These are phyloP conservation scores for Herpailurus yagouaroundi DNA, from an alignment of 2,113 vertebrate genomes.

Conservation along the genomic window DNA sequence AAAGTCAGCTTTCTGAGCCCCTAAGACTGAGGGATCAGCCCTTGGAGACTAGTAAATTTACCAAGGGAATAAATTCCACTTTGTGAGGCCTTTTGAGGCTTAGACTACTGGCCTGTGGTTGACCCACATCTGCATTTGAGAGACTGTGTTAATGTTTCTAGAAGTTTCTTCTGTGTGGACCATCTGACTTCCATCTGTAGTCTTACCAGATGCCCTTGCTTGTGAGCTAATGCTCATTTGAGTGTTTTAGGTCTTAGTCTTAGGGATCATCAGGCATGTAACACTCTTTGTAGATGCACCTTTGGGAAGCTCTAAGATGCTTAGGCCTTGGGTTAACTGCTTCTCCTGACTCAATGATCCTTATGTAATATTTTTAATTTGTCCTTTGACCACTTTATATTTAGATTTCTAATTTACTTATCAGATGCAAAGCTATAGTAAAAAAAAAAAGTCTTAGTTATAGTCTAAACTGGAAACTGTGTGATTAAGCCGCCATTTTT, in stretches of 20 bases:
- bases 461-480: background rate
- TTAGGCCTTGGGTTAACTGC: background rate
- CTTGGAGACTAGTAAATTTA: background rate
- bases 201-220: background rate
- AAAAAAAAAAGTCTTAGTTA: background rate
- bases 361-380: background rate
- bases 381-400: constrained; percentile 7
- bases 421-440: background rate
- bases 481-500: background rate
- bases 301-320: background rate
- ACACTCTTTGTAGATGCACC: background rate
- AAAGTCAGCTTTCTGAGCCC: constrained; percentile 31
- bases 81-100: background rate
- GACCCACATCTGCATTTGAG: background rate
- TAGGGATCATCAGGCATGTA: background rate
- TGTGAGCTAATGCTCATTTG: background rate
- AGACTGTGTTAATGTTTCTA: background rate
- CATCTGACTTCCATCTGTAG: background rate
- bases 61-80: background rate
- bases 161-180: background rate
- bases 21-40: background rate
- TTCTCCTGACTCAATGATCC: background rate
- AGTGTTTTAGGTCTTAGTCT: background rate
- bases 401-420: constrained; percentile 41
- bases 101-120: background rate